Evolutionary conservation across 2,113 vertebrate species (phyloP).

Genomic region (Pica pica): DNA sequence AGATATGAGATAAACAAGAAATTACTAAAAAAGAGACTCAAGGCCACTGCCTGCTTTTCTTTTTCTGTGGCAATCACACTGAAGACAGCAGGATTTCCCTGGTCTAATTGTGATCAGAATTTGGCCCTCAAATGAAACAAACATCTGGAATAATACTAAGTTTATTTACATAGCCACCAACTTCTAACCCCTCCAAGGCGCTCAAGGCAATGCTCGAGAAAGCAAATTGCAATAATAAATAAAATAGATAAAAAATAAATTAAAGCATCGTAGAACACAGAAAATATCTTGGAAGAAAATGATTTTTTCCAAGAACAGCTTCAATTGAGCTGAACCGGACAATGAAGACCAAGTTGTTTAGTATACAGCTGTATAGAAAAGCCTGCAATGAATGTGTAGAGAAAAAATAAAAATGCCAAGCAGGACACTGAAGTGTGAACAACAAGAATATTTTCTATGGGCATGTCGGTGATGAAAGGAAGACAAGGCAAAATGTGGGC

Average conservation of each 20-base stretch:
- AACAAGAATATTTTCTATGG: not conserved
- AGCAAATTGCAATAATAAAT: slow-evolving; percentile 36
- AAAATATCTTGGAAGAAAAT: slow-evolving; percentile 14
- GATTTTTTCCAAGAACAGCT: not conserved
- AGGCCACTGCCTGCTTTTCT: not conserved
- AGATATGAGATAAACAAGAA: not conserved
- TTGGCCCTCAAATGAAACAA: slow-evolving; percentile 42
- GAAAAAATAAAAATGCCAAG: not conserved
- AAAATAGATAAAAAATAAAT: slow-evolving; percentile 45
- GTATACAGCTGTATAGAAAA: not conserved
- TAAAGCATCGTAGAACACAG: not conserved
- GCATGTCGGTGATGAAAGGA: fast-evolving
- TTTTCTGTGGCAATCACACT: not conserved
- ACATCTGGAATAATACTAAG: slow-evolving; percentile 45
- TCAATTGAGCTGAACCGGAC: not conserved
- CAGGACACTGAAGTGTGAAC: not conserved
- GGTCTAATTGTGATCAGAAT: slow-evolving; percentile 27
- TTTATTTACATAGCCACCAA: slow-evolving; percentile 55
- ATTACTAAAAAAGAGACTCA: not conserved
- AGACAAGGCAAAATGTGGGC: not conserved
- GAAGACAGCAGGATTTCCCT: slow-evolving; percentile 25
- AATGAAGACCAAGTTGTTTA: not conserved
- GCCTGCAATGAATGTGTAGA: not conserved
- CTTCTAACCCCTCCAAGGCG: not conserved
- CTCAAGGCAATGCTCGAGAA: slow-evolving; percentile 13